Evolutionary conservation across 1,140 invertebrate species (phyloP).

Genomic region (Listronotus bonariensis): DNA sequence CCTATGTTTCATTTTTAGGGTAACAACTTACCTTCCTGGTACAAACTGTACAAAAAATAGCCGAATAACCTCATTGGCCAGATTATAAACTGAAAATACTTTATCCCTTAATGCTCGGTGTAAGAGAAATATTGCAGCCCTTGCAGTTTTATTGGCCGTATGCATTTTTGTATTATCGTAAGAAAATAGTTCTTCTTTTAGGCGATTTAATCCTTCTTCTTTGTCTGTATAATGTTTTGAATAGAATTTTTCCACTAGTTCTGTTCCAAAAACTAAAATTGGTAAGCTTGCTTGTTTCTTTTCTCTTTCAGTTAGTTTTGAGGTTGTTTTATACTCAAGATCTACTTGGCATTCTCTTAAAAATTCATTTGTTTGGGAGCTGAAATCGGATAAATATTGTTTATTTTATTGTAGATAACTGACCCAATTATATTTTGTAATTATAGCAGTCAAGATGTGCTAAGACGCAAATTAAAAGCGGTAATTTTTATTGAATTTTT

Average conservation of each 20-base stretch:
- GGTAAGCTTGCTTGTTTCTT: slow-evolving; percentile 87
- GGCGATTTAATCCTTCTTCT: slow-evolving; percentile 81
- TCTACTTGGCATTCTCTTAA: slow-evolving; percentile 71
- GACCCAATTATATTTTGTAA: not conserved
- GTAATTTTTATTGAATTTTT: too few relatives aligned
- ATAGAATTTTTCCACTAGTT: slow-evolving; percentile 90
- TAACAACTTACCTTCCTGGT: slow-evolving; percentile 65
- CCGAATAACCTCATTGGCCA: slow-evolving; percentile 77
- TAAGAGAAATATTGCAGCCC: slow-evolving; percentile 75
- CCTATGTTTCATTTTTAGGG: too few relatives aligned
- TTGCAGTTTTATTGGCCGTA: slow-evolving; percentile 74
- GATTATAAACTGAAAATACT: slow-evolving; percentile 82
- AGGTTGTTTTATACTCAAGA: slow-evolving; percentile 59
- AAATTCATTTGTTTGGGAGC: slow-evolving; percentile 79
- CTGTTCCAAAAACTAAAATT: slow-evolving; percentile 87
- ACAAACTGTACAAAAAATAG: slow-evolving; percentile 81
- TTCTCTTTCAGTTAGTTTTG: slow-evolving; percentile 82
- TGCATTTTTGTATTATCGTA: slow-evolving; percentile 61
- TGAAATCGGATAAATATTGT: slow-evolving; percentile 49
- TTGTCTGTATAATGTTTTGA: slow-evolving; percentile 92
- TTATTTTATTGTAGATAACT: not conserved
- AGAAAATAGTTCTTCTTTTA: slow-evolving; percentile 73
- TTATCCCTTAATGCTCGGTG: slow-evolving; percentile 81
- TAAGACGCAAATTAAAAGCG: too few relatives aligned
- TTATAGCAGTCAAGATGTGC: too few relatives aligned